A percentile compares a stretch with the other conserved stretches of the same genome.
Evolutionary conservation across 2,113 vertebrate genomes (phyloP).

Genomic region (Corydoras maculifer): DNA sequence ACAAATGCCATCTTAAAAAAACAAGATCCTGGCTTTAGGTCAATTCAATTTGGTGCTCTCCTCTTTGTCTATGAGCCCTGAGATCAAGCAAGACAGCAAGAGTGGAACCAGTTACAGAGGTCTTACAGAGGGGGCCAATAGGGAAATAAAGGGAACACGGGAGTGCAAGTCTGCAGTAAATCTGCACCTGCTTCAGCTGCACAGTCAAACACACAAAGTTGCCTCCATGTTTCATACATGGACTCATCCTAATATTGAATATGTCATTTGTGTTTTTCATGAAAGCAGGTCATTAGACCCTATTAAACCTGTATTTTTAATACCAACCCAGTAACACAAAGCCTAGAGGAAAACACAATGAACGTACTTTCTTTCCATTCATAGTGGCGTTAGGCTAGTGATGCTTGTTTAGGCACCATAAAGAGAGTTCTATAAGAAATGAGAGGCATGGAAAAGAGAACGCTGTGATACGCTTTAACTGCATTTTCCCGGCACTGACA

Average conservation of each 20-base stretch:
- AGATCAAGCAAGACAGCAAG: slow-evolving; percentile 17
- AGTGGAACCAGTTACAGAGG: background rate
- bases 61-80: background rate
- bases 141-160: slow-evolving; percentile 14
- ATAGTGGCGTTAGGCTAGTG: background rate
- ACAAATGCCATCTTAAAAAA: slow-evolving; percentile 56
- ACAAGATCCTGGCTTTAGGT: slow-evolving; percentile 14
- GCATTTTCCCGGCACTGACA: slow-evolving; percentile 34
- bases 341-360: slow-evolving; percentile 11
- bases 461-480: slow-evolving; percentile 28
- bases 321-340: slow-evolving; percentile 1
- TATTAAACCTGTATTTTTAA: too few species aligned
- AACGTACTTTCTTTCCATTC: slow-evolving; percentile 22
- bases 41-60: background rate
- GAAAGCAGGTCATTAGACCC: too few species aligned
- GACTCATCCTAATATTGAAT: background rate
- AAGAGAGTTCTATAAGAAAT: background rate
- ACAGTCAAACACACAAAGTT: background rate
- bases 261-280: too few species aligned
- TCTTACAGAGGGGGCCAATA: background rate
- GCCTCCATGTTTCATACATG: background rate
- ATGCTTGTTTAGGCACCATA: slow-evolving; percentile 2
- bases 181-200: slow-evolving; percentile 6
- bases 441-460: background rate
- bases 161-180: background rate